These are phyloP conservation scores for Mechanitis mazaeus DNA, from an alignment of 2,888 invertebrate species.

Conservation along the genomic window DNA sequence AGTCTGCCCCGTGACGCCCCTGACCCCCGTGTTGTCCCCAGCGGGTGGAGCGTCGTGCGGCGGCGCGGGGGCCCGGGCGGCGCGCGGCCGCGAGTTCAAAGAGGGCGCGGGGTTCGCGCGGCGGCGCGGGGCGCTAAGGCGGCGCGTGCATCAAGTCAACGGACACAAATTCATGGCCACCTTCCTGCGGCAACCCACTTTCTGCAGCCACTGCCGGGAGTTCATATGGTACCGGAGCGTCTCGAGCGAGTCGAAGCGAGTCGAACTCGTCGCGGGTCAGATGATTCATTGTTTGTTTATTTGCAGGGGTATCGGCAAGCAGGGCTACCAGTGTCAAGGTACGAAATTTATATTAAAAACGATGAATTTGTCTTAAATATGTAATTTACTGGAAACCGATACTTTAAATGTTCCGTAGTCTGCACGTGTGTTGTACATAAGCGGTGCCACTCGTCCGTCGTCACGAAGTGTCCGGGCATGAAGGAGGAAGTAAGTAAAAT, in stretches of 20 bases:
- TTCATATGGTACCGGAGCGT: conserved; percentile 90
- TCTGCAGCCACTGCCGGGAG: conserved; percentile 99
- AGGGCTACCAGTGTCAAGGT: conserved; percentile 99
- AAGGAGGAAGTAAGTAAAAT: conserved; percentile 84
- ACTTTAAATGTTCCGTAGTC: conserved; percentile 76
- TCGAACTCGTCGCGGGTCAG: background rate
- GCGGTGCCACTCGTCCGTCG: conserved; percentile 96
- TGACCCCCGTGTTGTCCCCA: too few relatives aligned
- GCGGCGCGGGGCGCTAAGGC: conserved; percentile 97
- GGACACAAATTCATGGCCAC: conserved; percentile 99
- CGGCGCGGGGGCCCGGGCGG: conserved; percentile 30
- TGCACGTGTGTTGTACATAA: conserved; percentile 99
- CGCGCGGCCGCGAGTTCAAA: conserved; percentile 88
- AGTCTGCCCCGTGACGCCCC: too few relatives aligned
- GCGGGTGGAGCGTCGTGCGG: conserved; percentile 33
- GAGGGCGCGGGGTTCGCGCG: conserved; percentile 97
- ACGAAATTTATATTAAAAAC: conserved; percentile 41
- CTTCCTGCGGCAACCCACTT: conserved; percentile 98
- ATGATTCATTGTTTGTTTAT: background rate
- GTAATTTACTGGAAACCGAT: background rate
- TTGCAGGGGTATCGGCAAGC: conserved; percentile 95
- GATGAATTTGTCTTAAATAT: conserved; percentile 36
- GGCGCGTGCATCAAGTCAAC: conserved; percentile 97
- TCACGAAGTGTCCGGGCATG: conserved; percentile 99
- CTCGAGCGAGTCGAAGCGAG: background rate